Evolutionary conservation across 1,140 invertebrate species (phyloP), one percentile per base, ranked within the genome.

Genomic region (Leptonema lineaticorne): DNA sequence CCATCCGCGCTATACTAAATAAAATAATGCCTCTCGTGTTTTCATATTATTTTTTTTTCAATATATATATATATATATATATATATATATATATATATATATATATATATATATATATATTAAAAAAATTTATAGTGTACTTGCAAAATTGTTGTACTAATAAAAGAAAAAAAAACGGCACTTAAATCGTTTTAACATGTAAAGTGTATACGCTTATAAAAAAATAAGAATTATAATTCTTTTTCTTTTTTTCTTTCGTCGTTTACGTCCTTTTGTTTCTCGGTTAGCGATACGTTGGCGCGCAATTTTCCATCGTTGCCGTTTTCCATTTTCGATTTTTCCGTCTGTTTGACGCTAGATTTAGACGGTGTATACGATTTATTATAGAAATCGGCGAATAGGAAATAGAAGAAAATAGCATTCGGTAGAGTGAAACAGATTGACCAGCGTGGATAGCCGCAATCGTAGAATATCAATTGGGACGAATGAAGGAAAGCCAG

Each of bases 381-480:
- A 67, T 87, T 87, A 75, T 92, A 92, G 78, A 92, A 93, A 74
- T 92, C 89, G 59, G 85, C 86, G 79, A 92, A 92, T 20, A 92
- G 79, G 74, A 89, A 88, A 74, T 91, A 92, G 82, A 92, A 92
- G 83, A 92, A 91, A 11, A 90, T 85, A 11, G 88, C 88, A 75
- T 92, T 92, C 2, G 90, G 90, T n/a, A 92, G 79, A 14, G 87
- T 89, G 56, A 92, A 84, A 70, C 87, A 81, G 0, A 91, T 79
- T 0, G 87, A 86, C 87, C 88, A 90, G 63, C 84, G 83, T 1
- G 93, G 93, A 75, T 92, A 96, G 4, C 89, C 88, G 77, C 93
- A 95, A 70, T 95, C 92, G 75, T 92, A 89, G 80, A 93, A 88
- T 0, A 95, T 76, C 30, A 95, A 79, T 77, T 95, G 92, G 6